Evolutionary conservation across 1,140 invertebrate species (phyloP).

Genomic region (Lordiphosa collinella): DNA sequence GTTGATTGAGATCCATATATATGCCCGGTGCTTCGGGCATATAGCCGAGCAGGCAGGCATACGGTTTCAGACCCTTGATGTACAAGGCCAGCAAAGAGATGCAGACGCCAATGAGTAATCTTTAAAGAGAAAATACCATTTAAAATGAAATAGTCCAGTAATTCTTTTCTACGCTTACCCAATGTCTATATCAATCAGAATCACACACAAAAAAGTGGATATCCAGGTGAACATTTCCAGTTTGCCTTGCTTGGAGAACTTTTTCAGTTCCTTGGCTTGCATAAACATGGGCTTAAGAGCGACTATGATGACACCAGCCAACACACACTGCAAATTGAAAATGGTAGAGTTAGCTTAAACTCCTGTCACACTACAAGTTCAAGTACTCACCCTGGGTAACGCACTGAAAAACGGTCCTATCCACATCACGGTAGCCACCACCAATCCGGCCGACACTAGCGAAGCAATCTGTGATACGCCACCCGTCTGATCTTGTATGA

Average conservation of each 20-base stretch:
- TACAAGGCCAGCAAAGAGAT: constrained; percentile 66
- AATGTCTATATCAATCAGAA: constrained; percentile 91
- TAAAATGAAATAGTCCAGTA: neutral
- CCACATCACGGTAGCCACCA: constrained; percentile 89
- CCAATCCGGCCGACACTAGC: constrained; percentile 84
- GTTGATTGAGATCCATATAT: constrained; percentile 72
- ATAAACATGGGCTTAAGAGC: constrained; percentile 94
- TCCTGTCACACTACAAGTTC: too few relatives aligned
- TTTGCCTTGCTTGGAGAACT: constrained; percentile 88
- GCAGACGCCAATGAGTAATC: constrained; percentile 64
- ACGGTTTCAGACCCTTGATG: constrained; percentile 73
- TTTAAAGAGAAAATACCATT: constrained; percentile 11
- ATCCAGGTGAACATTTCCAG: constrained; percentile 93
- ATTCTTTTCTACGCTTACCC: constrained; percentile 71
- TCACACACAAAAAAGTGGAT: constrained; percentile 88
- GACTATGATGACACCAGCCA: constrained; percentile 94
- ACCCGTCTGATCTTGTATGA: constrained; percentile 89
- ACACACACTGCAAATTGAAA: constrained; percentile 80
- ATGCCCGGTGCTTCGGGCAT: constrained; percentile 64
- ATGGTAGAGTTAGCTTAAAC: neutral
- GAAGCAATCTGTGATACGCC: constrained; percentile 90
- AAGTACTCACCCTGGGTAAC: constrained; percentile 84
- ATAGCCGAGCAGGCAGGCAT: constrained; percentile 58
- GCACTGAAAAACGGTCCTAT: constrained; percentile 91
- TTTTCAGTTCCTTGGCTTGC: constrained; percentile 87